A percentile compares a stretch with the other conserved stretches of the same genome.
Evolutionary conservation across 1,140 invertebrate genomes (phyloP).

Genomic region (Euglossa dilemma): DNA sequence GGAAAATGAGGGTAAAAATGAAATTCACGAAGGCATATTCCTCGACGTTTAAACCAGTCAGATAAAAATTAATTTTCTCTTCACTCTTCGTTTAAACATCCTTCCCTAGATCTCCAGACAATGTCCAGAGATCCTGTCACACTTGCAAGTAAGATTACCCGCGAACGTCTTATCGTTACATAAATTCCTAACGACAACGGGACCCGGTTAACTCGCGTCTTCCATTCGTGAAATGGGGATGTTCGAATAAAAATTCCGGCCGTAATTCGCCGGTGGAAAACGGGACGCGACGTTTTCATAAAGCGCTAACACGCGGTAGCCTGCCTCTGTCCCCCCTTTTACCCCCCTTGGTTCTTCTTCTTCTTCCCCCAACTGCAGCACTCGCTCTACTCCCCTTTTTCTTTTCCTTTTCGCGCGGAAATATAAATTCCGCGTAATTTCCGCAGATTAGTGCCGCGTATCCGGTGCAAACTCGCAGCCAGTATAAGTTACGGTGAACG

Average conservation of each 20-base stretch:
- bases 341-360: not conserved
- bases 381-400: no score
- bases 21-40: no score
- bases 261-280: not conserved
- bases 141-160: not conserved
- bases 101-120: not conserved
- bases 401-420: conserved; percentile 7
- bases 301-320: conserved; percentile 18
- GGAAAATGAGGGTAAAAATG: no score
- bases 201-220: not conserved
- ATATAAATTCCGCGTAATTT: conserved; percentile 71
- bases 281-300: conserved; percentile 37
- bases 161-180: conserved; percentile 3
- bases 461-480: conserved; percentile 60
- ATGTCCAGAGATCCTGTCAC: not conserved
- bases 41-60: no score
- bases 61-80: no score
- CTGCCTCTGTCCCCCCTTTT: not conserved
- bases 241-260: conserved; percentile 42
- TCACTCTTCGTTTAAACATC: no score
- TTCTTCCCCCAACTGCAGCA: no score
- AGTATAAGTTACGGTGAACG: conserved; percentile 77
- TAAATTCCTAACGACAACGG: conserved; percentile 2
- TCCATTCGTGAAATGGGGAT: conserved; percentile 21
- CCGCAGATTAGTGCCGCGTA: conserved; percentile 72